Evolutionary conservation across 2,888 invertebrate genomes (phyloP).

Genomic region (Macrophya alboannulata): DNA sequence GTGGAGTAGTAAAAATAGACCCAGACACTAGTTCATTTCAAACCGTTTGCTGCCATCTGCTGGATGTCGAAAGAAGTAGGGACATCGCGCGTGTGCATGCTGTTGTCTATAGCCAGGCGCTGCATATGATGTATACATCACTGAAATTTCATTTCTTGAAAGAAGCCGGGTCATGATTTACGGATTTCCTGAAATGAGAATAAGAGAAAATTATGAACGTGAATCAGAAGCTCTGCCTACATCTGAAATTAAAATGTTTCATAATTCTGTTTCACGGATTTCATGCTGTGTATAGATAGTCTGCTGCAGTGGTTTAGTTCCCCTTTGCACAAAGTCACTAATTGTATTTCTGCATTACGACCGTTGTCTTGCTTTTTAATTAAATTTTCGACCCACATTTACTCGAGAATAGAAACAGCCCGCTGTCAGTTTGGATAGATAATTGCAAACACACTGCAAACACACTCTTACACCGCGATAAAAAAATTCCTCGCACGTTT

Average conservation of each 20-base stretch:
- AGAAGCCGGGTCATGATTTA: neutral
- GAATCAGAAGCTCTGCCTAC: neutral
- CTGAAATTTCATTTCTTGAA: neutral
- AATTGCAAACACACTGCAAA: neutral
- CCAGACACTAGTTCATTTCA: neutral
- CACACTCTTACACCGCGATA: neutral
- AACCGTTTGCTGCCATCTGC: slow-evolving; percentile 46
- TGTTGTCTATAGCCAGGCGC: slow-evolving; percentile 48
- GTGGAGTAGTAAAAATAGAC: neutral
- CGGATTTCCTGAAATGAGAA: neutral
- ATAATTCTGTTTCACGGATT: neutral
- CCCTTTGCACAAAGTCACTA: slow-evolving; percentile 21
- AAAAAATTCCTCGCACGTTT: neutral
- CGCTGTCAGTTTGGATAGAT: neutral
- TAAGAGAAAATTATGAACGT: neutral
- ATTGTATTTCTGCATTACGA: slow-evolving; percentile 42
- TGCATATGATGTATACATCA: neutral
- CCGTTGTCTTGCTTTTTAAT: slow-evolving; percentile 46
- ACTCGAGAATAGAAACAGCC: neutral
- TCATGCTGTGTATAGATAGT: neutral
- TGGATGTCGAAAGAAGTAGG: slow-evolving; percentile 2
- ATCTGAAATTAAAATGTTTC: slow-evolving; percentile 14
- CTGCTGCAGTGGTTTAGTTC: neutral
- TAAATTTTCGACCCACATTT: slow-evolving; percentile 43
- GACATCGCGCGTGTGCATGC: neutral